Conservation (phyloP, 2,797 vertebrate genomes). For the Hypotaenidia okinawae region DNA sequence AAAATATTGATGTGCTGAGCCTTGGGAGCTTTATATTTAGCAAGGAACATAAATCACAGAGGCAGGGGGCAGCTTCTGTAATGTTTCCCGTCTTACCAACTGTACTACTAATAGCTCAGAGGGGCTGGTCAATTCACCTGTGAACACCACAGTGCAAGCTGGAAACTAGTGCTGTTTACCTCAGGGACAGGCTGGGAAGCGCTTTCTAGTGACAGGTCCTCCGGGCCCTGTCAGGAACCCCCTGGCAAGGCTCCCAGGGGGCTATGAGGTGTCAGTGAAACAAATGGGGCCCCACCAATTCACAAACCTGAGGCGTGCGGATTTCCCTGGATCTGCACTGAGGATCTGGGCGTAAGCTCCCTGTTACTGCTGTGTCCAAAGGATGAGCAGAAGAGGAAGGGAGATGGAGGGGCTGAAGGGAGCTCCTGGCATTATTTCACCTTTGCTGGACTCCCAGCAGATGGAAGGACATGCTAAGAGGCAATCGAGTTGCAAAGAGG, state of each 20-base stretch:
- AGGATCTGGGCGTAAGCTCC: background rate
- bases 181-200: background rate
- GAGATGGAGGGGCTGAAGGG: background rate
- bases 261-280: background rate
- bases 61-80: conserved; percentile 21
- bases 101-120: conserved; percentile 36
- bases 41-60: conserved; percentile 50
- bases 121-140: background rate
- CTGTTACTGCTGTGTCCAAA: background rate
- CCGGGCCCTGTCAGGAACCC: background rate
- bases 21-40: conserved; percentile 58
- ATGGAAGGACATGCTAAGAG: background rate
- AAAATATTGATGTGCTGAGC: conserved; percentile 15
- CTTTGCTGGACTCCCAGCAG: background rate
- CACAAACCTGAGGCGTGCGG: background rate
- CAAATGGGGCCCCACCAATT: accelerated
- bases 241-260: background rate
- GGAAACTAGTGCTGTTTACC: background rate
- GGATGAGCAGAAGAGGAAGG: background rate
- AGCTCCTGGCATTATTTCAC: background rate
- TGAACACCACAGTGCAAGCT: background rate
- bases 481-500: background rate
- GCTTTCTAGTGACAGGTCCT: background rate
- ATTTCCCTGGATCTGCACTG: background rate
- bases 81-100: background rate